A percentile compares a stretch with the other conserved stretches of the same genome.
phyloP scores from a whole-genome alignment of 2,113 vertebrate species.

The Thermophis baileyi region DNA sequence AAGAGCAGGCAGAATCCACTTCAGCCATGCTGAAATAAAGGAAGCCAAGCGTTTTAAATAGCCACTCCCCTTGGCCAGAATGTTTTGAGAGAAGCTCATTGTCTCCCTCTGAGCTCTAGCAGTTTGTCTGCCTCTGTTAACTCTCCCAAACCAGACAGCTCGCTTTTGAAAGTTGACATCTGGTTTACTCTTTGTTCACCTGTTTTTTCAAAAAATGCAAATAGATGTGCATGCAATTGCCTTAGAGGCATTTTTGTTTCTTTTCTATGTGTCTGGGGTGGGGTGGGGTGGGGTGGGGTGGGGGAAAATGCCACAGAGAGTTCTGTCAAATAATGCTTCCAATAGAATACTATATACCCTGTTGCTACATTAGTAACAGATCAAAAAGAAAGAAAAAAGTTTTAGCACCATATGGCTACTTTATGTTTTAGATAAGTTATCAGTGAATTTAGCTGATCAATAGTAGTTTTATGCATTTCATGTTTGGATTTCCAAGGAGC shows the following conservation, averaged over 20 bases:
- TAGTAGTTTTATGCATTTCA: conserved; percentile 80
- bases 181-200: conserved; percentile 83
- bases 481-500: conserved; percentile 72
- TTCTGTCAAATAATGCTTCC: conserved; percentile 78
- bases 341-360: conserved; percentile 77
- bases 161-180: conserved; percentile 80
- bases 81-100: conserved; percentile 81
- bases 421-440: conserved; percentile 89
- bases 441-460: conserved; percentile 84
- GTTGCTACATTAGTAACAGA: conserved; percentile 96
- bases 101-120: conserved; percentile 72
- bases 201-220: conserved; percentile 77
- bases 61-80: conserved; percentile 74
- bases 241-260: conserved; percentile 47
- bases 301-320: conserved; percentile 75
- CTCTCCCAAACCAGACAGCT: conserved; percentile 74
- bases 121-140: conserved; percentile 65
- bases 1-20: conserved; percentile 75
- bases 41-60: conserved; percentile 88
- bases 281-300: conserved; percentile 17
- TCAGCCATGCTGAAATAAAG: conserved; percentile 81
- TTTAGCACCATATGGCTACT: conserved; percentile 95
- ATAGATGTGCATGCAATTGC: conserved; percentile 75
- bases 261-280: conserved; percentile 25
- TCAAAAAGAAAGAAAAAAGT: conserved; percentile 74